These are phyloP conservation scores for Sphaerophoria rueppellii DNA, from an alignment of 2,888 invertebrate genomes.

Conservation along the genomic window DNA sequence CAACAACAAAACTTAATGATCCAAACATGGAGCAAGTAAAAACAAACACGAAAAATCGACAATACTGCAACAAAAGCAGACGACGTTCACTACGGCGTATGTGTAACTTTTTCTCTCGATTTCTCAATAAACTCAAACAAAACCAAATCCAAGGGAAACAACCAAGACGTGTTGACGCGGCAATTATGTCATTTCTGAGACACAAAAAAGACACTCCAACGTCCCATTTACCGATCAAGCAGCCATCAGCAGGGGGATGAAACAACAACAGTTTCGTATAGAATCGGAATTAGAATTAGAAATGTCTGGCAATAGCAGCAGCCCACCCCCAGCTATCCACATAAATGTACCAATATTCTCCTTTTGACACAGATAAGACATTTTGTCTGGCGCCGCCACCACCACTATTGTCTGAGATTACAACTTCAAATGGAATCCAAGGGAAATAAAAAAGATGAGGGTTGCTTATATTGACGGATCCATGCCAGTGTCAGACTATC, in stretches of 20 bases:
- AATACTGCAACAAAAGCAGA: not conserved
- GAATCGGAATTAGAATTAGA: constrained; percentile 12
- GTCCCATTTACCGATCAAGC: not conserved
- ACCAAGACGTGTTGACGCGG: constrained; percentile 4
- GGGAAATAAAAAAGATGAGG: not conserved
- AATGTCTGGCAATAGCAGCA: constrained; percentile 1
- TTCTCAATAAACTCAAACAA: not conserved
- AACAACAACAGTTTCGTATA: constrained; percentile 3
- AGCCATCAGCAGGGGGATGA: constrained; percentile 16
- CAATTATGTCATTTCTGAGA: constrained; percentile 39
- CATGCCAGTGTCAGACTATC: constrained; percentile 26
- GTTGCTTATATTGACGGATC: constrained; percentile 46
- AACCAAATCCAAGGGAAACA: not conserved
- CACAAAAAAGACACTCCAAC: constrained; percentile 37
- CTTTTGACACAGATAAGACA: constrained; percentile 11
- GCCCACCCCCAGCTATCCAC: not conserved
- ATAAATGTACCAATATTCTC: not conserved
- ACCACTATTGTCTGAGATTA: constrained; percentile 24
- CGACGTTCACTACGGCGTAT: constrained; percentile 53
- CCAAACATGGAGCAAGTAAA: not conserved
- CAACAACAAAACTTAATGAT: not conserved
- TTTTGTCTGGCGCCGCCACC: constrained; percentile 60
- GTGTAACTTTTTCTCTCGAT: constrained; percentile 43
- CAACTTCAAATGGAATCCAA: constrained; percentile 32
- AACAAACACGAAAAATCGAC: not conserved